Evolutionary conservation across 2,888 invertebrate species (phyloP).

Genomic region (Ptychoptera contaminata): DNA sequence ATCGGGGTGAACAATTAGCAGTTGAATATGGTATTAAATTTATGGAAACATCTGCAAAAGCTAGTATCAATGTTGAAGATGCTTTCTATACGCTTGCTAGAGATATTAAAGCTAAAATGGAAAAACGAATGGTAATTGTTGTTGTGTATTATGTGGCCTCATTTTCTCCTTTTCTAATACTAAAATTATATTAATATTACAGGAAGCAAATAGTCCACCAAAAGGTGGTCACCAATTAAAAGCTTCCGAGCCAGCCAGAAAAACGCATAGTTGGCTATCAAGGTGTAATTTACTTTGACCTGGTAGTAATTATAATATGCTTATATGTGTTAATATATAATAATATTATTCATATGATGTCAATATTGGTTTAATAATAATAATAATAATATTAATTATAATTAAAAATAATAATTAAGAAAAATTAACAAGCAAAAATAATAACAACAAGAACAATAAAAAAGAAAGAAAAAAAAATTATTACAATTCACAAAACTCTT

Average conservation of each 20-base stretch:
- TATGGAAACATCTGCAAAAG: conserved; percentile 98
- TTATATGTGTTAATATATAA: too few relatives aligned
- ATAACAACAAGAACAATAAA: too few relatives aligned
- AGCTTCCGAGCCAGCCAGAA: conserved; percentile 61
- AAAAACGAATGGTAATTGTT: conserved; percentile 82
- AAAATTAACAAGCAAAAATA: too few relatives aligned
- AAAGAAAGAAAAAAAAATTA: too few relatives aligned
- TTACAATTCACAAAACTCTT: too few relatives aligned
- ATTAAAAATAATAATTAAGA: too few relatives aligned
- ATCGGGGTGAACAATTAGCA: conserved; percentile 91
- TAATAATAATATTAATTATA: too few relatives aligned
- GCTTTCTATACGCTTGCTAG: conserved; percentile 95
- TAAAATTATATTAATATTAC: conserved; percentile 12
- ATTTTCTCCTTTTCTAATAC: conserved; percentile 9
- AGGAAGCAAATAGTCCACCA: conserved; percentile 84
- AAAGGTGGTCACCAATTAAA: conserved; percentile 69
- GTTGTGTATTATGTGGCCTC: conserved; percentile 6
- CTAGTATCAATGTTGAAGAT: conserved; percentile 93
- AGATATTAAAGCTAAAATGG: conserved; percentile 96
- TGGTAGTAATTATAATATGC: conserved; percentile 12
- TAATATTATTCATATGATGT: too few relatives aligned
- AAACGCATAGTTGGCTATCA: conserved; percentile 72
- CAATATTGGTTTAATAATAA: too few relatives aligned
- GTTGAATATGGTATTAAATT: conserved; percentile 98
- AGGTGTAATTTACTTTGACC: conserved; percentile 83